phyloP scores from a whole-genome alignment of 2,888 invertebrate species.

The Euplexia lucipara region DNA sequence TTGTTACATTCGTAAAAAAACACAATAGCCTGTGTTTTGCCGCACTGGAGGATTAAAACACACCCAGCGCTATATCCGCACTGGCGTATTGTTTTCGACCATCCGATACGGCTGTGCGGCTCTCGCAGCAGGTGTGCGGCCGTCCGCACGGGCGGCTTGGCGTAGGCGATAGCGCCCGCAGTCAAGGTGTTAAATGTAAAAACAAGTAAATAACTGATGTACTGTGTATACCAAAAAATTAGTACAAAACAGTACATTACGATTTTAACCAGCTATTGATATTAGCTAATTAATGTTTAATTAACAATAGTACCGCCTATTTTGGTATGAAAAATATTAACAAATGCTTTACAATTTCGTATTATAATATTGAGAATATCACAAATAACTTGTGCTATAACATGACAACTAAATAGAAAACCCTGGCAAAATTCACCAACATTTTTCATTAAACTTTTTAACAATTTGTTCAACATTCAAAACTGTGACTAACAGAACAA shows the following conservation, averaged over 20 bases:
- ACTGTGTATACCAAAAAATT: constrained; percentile 4
- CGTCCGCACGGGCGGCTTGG: too few relatives aligned
- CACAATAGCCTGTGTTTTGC: too few relatives aligned
- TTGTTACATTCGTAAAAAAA: too few relatives aligned
- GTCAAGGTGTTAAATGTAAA: too few relatives aligned
- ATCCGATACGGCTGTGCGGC: too few relatives aligned
- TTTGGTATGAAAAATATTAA: not conserved
- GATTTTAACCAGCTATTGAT: too few relatives aligned
- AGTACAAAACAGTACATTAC: not conserved
- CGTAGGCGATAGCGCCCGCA: too few relatives aligned
- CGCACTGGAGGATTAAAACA: too few relatives aligned
- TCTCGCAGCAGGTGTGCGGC: too few relatives aligned
- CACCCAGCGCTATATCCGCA: too few relatives aligned
- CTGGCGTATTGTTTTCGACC: too few relatives aligned
- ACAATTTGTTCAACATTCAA: constrained; percentile 53
- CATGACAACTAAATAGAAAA: constrained; percentile 12
- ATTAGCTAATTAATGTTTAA: not conserved
- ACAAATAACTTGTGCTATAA: not conserved
- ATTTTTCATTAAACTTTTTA: constrained; percentile 31
- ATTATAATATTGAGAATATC: not conserved
- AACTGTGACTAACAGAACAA: constrained; percentile 43
- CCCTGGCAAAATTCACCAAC: not conserved
- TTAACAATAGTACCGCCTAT: not conserved
- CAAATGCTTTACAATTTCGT: not conserved
- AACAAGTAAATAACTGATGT: constrained; percentile 14